A percentile compares a stretch with the other conserved stretches of the same genome.
Evolutionary conservation across 1,140 invertebrate species (phyloP).

Genomic region (Drosophila albomicans): DNA sequence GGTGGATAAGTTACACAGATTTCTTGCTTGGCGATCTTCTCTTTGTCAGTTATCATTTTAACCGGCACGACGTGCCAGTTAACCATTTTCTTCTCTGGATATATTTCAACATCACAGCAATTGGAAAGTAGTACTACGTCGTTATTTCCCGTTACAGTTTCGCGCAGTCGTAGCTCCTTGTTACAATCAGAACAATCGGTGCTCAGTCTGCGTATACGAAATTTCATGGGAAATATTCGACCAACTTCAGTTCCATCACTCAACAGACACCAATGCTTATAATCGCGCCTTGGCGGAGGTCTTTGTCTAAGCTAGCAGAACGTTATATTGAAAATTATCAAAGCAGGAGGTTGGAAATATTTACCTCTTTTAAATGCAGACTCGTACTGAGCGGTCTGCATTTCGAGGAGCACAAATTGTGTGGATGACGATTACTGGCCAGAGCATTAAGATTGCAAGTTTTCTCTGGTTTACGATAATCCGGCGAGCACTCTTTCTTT

Average conservation of each 20-base stretch:
- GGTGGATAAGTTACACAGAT: neutral
- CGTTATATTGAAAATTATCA: neutral
- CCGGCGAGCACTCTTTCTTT: neutral
- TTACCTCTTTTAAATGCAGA: conserved; percentile 7
- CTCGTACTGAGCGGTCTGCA: conserved; percentile 4
- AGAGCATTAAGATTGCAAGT: neutral
- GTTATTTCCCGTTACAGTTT: conserved; percentile 46
- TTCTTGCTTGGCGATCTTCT: conserved; percentile 40
- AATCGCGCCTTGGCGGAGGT: conserved; percentile 27
- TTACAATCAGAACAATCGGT: conserved; percentile 47
- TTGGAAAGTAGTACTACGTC: conserved; percentile 54
- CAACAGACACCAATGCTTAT: conserved; percentile 38
- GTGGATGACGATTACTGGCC: neutral
- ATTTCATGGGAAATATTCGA: conserved; percentile 54
- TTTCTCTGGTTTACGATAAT: neutral
- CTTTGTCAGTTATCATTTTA: conserved; percentile 35
- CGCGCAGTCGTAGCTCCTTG: conserved; percentile 16
- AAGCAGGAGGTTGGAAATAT: neutral
- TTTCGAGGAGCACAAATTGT: conserved; percentile 9
- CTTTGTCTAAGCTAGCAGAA: conserved; percentile 28
- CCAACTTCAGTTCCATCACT: conserved; percentile 51
- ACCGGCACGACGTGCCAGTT: conserved; percentile 57
- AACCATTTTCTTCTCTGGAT: conserved; percentile 46
- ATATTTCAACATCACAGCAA: conserved; percentile 56
- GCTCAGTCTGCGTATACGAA: conserved; percentile 37